Percentiles rank a stretch among this genome's conserved stretches.
Conservation (phyloP, 2,113 vertebrate species). For the Dryoscopus gambensis region DNA sequence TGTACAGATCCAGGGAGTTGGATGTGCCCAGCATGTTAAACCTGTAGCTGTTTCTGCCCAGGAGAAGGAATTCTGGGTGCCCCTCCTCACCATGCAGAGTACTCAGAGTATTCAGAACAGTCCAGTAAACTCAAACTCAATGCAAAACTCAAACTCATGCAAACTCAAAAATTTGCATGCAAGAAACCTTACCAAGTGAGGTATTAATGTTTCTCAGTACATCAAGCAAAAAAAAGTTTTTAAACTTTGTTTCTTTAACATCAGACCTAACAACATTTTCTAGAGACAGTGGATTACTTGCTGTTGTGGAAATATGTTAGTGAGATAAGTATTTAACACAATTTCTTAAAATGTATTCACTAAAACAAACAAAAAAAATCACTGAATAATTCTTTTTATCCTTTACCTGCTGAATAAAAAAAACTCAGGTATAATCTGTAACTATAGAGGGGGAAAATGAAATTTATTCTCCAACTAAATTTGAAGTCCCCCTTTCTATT, state of each 20-base stretch:
- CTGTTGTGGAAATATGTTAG: background rate
- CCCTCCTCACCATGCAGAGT: background rate
- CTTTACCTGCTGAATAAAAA: background rate
- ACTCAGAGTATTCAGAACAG: background rate
- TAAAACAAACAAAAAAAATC: background rate
- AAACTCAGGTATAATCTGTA: background rate
- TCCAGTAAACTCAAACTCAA: no score
- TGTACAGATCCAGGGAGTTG: rapidly evolving
- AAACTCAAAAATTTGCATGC: background rate
- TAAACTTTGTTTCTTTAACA: background rate
- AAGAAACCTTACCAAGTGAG: background rate
- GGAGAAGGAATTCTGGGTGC: background rate
- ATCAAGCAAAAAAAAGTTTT: background rate
- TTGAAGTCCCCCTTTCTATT: rapidly evolving
- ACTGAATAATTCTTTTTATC: background rate
- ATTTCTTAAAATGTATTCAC: background rate
- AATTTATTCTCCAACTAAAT: background rate
- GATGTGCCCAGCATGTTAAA: background rate
- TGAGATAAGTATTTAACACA: background rate
- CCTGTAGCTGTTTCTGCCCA: background rate
- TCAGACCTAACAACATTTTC: background rate
- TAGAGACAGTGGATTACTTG: background rate
- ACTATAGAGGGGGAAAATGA: background rate
- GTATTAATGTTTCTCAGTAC: background rate
- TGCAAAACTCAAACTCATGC: no score